Conservation (phyloP, 2,888 invertebrate species). For the Ophion ventricosus region DNA sequence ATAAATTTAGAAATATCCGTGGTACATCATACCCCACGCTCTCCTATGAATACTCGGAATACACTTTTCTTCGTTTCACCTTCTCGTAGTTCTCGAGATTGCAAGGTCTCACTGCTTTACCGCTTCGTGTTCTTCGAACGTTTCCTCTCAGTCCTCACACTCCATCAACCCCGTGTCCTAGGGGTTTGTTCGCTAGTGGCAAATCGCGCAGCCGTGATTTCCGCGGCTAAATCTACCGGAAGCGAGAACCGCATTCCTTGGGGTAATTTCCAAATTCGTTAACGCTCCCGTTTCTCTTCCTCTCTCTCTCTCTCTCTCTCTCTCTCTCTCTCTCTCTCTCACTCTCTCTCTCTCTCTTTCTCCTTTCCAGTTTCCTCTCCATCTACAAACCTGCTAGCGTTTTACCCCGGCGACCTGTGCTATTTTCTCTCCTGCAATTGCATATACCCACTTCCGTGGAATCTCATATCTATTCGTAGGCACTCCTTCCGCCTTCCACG, state of each 20-base stretch:
- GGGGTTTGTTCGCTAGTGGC: slow-evolving; percentile 47
- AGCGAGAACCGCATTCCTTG: slow-evolving; percentile 59
- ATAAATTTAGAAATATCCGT: too few species aligned
- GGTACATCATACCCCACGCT: too few species aligned
- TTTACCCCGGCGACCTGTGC: slow-evolving; percentile 31
- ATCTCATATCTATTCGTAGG: slow-evolving; percentile 8
- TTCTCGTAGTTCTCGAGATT: slow-evolving; percentile 7
- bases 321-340: not conserved
- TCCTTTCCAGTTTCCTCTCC: not conserved
- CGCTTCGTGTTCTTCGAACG: slow-evolving; percentile 42
- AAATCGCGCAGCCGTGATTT: slow-evolving; percentile 65
- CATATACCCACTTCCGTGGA: slow-evolving; percentile 1
- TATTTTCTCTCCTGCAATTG: slow-evolving; percentile 35
- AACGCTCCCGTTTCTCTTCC: slow-evolving; percentile 36
- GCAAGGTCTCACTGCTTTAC: slow-evolving; percentile 49
- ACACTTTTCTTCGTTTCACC: slow-evolving; percentile 32
- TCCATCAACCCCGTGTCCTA: not conserved
- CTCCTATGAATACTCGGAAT: not conserved
- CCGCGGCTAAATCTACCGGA: slow-evolving; percentile 68
- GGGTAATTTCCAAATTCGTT: slow-evolving; percentile 67
- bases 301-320: slow-evolving; percentile 7
- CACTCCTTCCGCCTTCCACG: not conserved
- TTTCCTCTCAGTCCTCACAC: slow-evolving; percentile 4
- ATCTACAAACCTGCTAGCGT: not conserved
- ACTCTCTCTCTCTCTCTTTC: not conserved